Evolutionary conservation across 2,797 vertebrate genomes (phyloP).

Genomic region (Meda fulgida): DNA sequence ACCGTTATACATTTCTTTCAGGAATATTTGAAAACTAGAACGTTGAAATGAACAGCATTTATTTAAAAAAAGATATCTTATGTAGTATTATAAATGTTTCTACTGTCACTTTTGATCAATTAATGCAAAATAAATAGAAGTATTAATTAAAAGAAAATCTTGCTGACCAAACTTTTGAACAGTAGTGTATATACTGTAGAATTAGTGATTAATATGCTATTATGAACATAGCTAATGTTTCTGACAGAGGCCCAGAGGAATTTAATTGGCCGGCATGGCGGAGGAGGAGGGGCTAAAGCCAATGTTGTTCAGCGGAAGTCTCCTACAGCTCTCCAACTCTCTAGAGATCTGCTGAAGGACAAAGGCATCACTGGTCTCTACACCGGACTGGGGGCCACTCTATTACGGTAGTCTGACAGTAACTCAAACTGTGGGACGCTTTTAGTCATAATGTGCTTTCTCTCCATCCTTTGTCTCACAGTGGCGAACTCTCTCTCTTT

Average conservation of each 20-base stretch:
- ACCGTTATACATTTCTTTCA: neutral
- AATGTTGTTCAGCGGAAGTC: conserved; percentile 43
- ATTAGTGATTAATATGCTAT: neutral
- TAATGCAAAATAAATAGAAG: neutral
- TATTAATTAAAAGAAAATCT: too few relatives aligned
- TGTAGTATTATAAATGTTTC: neutral
- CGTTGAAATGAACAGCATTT: neutral
- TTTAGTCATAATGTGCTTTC: neutral
- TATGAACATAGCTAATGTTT: neutral
- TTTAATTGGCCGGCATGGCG: conserved; percentile 74
- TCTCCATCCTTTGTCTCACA: conserved; percentile 3
- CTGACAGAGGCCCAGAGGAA: conserved; percentile 82
- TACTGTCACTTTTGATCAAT: neutral
- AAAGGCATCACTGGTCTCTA: conserved; percentile 83
- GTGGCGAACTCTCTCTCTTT: conserved; percentile 4
- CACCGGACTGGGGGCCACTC: conserved; percentile 84
- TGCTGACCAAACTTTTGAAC: neutral
- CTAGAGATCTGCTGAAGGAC: conserved; percentile 79
- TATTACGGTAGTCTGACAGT: conserved; percentile 58
- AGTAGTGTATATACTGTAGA: neutral
- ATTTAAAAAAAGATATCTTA: neutral
- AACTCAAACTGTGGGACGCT: neutral
- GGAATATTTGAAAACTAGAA: neutral
- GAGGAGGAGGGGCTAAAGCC: conserved; percentile 38
- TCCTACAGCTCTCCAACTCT: conserved; percentile 79